These are phyloP conservation scores for Aulostomus chinensis DNA, from an alignment of 2,797 vertebrate genomes.

Conservation along the genomic window DNA sequence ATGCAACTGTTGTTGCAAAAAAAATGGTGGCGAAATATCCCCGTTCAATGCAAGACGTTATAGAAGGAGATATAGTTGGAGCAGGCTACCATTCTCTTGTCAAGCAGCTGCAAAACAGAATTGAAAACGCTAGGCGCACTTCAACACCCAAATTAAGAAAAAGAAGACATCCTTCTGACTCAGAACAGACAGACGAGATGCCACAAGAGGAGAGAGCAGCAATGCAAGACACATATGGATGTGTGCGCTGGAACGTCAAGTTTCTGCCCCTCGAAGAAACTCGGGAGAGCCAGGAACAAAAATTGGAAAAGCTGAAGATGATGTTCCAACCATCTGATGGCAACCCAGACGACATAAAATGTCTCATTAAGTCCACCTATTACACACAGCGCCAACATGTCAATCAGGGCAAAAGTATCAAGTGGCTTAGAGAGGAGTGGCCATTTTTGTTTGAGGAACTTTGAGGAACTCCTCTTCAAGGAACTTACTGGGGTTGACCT, in stretches of 20 bases:
- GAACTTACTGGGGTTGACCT: conserved; percentile 31
- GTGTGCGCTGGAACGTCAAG: no score
- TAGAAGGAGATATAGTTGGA: no score
- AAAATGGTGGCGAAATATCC: conserved; percentile 39
- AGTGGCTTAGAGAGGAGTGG: conserved; percentile 27
- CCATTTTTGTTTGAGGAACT: conserved; percentile 36
- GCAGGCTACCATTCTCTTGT: conserved; percentile 21
- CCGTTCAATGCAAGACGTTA: conserved; percentile 26
- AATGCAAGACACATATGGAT: conserved; percentile 38
- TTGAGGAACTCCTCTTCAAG: conserved; percentile 32
- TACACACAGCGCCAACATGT: conserved; percentile 27
- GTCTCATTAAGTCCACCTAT: conserved; percentile 36
- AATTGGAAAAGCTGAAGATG: conserved; percentile 31
- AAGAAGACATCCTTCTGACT: conserved; percentile 33
- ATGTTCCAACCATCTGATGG: conserved; percentile 29
- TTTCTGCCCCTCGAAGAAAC: conserved; percentile 34
- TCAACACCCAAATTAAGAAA: conserved; percentile 38
- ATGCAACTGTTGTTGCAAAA: not conserved
- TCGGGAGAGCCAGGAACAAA: conserved; percentile 25
- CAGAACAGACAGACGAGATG: conserved; percentile 28
- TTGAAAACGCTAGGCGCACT: conserved; percentile 27
- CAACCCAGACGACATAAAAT: conserved; percentile 34
- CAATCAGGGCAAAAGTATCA: conserved; percentile 31
- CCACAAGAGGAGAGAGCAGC: conserved; percentile 27
- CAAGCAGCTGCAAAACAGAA: conserved; percentile 39